phyloP scores from a whole-genome alignment of 2,888 invertebrate species.

The Aproaerema taeniolella region DNA sequence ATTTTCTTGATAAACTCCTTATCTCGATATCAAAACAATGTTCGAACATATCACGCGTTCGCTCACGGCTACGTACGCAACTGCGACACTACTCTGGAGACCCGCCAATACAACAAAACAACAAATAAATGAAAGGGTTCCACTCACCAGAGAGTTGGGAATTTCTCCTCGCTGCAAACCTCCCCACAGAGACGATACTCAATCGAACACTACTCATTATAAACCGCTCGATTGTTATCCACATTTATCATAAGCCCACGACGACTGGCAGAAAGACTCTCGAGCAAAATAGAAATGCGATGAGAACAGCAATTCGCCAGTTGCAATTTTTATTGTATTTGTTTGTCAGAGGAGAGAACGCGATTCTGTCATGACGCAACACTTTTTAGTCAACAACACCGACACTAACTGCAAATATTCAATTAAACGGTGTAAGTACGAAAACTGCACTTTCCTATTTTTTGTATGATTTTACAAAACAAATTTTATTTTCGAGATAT shows the following conservation, averaged over 20 bases:
- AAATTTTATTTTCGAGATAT: conserved; percentile 62
- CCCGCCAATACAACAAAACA: conserved; percentile 51
- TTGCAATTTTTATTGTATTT: conserved; percentile 72
- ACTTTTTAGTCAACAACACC: conserved; percentile 68
- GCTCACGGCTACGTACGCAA: conserved; percentile 33
- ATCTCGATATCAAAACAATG: conserved; percentile 35
- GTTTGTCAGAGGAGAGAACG: conserved; percentile 71
- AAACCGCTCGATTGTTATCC: conserved; percentile 39
- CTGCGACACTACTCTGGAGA: conserved; percentile 52
- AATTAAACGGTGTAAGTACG: conserved; percentile 56
- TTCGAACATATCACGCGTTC: conserved; percentile 4
- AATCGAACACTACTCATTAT: conserved; percentile 73
- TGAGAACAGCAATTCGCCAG: conserved; percentile 34
- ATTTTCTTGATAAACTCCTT: conserved; percentile 28
- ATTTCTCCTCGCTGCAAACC: conserved; percentile 67
- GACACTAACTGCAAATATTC: conserved; percentile 44
- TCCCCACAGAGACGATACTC: conserved; percentile 67
- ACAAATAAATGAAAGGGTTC: conserved; percentile 31
- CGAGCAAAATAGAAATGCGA: conserved; percentile 49
- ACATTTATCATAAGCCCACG: conserved; percentile 59
- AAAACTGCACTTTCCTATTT: conserved; percentile 64
- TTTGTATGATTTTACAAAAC: conserved; percentile 57
- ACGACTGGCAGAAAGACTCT: conserved; percentile 43
- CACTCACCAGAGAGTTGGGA: conserved; percentile 65
- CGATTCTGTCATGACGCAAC: conserved; percentile 75